Conservation (phyloP, 2,113 vertebrate species). For the Copsychus sechellarum region DNA sequence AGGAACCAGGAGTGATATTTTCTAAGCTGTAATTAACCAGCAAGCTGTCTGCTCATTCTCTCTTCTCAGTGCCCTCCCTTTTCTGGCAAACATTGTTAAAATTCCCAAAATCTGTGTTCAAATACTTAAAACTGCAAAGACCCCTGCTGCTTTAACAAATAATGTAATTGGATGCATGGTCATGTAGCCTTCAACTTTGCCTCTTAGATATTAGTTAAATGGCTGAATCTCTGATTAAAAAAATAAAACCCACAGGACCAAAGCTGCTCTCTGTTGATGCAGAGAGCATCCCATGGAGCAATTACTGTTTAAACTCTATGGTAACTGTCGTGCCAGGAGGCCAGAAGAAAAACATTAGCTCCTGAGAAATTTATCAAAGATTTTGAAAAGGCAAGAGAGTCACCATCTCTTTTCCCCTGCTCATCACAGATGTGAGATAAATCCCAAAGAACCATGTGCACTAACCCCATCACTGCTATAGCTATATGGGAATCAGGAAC, state of each 20-base stretch:
- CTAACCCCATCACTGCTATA: neutral
- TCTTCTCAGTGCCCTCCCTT: neutral
- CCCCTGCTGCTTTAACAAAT: constrained; percentile 1
- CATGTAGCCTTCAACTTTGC: constrained; percentile 27
- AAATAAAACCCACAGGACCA: neutral
- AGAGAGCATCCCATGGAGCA: neutral
- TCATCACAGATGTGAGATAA: neutral
- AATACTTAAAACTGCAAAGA: neutral
- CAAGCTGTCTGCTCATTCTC: constrained; percentile 8
- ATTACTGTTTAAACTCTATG: neutral
- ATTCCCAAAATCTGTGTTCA: neutral
- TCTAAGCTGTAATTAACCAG: constrained; percentile 29
- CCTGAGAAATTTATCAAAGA: neutral
- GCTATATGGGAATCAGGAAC: neutral
- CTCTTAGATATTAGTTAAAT: constrained; percentile 1
- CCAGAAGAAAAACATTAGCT: neutral
- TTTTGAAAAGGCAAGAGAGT: neutral
- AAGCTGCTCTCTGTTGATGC: neutral
- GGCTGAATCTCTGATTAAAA: constrained; percentile 5
- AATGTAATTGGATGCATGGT: neutral
- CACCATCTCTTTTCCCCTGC: neutral
- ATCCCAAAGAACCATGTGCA: neutral
- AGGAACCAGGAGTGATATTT: neutral
- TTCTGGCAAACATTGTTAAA: neutral
- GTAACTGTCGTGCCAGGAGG: neutral